Evolutionary conservation across 2,113 vertebrate species (phyloP), one percentile per base, ranked within the genome.

Genomic region (Rissa tridactyla): DNA sequence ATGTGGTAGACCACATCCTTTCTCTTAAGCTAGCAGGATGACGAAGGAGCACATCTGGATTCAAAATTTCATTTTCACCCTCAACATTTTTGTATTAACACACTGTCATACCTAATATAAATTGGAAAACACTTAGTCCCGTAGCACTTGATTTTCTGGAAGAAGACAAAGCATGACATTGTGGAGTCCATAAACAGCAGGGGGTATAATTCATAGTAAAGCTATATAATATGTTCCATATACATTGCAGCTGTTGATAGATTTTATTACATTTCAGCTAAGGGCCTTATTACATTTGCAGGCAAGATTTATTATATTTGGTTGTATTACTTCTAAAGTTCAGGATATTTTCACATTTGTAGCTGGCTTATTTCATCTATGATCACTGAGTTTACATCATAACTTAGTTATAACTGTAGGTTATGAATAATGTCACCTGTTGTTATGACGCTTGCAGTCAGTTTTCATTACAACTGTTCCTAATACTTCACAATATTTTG

Each of bases 211-310:
- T 97, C 97, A 98, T 94, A 94, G 97, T 97, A 97, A 98, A 97
- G 95, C 92, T 97, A 96, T 98, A 97, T 98, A 98, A 97, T 98
- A 98, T 97, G 94, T 97, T 98, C 98, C 93, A 96, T 97, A 98
- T 98, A 98, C 83, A 96, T 78, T 97, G 97, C 98, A 98, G 98
- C 97, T 98, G 98, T 97, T 98, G 98, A 98, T 98, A 98, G 97
- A 96, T 98, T 98, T 98, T 98, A 98, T 98, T 98, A 95, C 97
- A 97, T 98, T 98, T 97, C 97, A 92, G 95, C 98, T 98, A 98
- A 95, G 85, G 81, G 71, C 95, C 91, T 97, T 98, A 98, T 96
- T 98, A 97, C 97, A 97, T 98, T 98, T 98, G 92, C 77, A 96
- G 97, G 76, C 92, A 97, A 97, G 96, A 97, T 98, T 98, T 98